phyloP scores from a whole-genome alignment of 2,113 vertebrate species.

The Saimiri boliviensis region DNA sequence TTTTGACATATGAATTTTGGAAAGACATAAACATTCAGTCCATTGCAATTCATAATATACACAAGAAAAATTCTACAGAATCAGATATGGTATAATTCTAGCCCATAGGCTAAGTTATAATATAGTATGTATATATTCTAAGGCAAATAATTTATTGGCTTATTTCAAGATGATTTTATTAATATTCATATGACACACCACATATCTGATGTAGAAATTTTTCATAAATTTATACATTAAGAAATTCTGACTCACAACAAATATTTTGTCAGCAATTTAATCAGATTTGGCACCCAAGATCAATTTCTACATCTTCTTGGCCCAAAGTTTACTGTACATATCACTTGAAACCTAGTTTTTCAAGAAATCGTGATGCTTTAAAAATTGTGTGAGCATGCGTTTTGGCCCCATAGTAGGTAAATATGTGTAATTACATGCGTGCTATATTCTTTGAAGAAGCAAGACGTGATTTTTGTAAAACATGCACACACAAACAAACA shows the following conservation, averaged over 20 bases:
- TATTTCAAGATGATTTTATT: slow-evolving; percentile 58
- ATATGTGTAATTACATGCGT: slow-evolving; percentile 5
- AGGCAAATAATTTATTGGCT: slow-evolving; percentile 26
- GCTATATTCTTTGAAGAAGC: not conserved
- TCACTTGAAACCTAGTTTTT: slow-evolving; percentile 65
- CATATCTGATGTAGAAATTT: slow-evolving; percentile 50
- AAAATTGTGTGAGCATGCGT: slow-evolving; percentile 31
- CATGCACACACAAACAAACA: not conserved
- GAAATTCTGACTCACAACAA: slow-evolving; percentile 60
- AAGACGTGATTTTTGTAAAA: slow-evolving; percentile 33
- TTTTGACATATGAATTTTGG: not conserved
- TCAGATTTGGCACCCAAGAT: slow-evolving; percentile 63
- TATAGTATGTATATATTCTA: slow-evolving; percentile 38
- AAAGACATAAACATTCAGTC: not conserved
- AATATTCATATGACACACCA: slow-evolving; percentile 56
- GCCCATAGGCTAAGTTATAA: slow-evolving; percentile 24
- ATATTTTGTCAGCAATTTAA: slow-evolving; percentile 66
- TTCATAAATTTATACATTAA: slow-evolving; percentile 53
- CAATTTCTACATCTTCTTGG: slow-evolving; percentile 66
- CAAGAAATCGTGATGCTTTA: slow-evolving; percentile 57
- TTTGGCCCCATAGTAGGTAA: slow-evolving; percentile 46
- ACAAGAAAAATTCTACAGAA: not conserved
- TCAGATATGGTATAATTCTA: not conserved
- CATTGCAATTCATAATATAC: not conserved
- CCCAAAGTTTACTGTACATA: slow-evolving; percentile 34